phyloP scores from a whole-genome alignment of 2,113 vertebrate species.

The Hemibagrus wyckioides region DNA sequence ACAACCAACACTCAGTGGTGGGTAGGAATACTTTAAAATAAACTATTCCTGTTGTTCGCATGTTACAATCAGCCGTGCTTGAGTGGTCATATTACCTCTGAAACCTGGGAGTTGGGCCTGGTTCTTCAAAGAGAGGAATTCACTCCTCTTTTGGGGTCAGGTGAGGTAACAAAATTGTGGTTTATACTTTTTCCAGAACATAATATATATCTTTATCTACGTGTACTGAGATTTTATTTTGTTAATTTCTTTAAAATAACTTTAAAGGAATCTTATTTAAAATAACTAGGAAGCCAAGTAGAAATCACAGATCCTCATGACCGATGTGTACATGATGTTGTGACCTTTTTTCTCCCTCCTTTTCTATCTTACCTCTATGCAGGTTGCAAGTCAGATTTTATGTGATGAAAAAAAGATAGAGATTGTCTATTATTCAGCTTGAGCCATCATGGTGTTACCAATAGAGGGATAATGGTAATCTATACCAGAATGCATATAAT shows the following conservation, averaged over 20 bases:
- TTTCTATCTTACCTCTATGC: neutral
- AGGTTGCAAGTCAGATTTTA: neutral
- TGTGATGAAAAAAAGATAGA: neutral
- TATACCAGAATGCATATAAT: neutral
- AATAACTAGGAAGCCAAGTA: neutral
- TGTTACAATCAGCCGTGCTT: slow-evolving; percentile 14
- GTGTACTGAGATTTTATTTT: neutral
- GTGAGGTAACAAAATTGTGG: neutral
- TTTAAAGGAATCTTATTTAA: neutral
- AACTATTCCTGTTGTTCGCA: slow-evolving; percentile 36
- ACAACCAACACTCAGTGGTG: slow-evolving; percentile 25
- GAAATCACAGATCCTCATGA: neutral
- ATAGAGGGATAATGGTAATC: neutral
- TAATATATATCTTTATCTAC: neutral
- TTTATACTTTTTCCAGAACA: neutral
- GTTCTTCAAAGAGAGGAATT: neutral
- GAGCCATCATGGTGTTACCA: neutral
- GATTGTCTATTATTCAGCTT: neutral
- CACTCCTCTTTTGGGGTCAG: slow-evolving; percentile 14
- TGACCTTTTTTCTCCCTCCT: neutral
- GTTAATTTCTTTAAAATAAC: neutral
- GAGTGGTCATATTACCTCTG: slow-evolving; percentile 9
- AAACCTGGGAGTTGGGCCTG: slow-evolving; percentile 20
- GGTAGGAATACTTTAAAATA: slow-evolving; percentile 29
- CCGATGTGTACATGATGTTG: neutral